These are phyloP conservation scores for Hetaerina titia DNA, from an alignment of 2,888 invertebrate genomes.

Conservation along the genomic window DNA sequence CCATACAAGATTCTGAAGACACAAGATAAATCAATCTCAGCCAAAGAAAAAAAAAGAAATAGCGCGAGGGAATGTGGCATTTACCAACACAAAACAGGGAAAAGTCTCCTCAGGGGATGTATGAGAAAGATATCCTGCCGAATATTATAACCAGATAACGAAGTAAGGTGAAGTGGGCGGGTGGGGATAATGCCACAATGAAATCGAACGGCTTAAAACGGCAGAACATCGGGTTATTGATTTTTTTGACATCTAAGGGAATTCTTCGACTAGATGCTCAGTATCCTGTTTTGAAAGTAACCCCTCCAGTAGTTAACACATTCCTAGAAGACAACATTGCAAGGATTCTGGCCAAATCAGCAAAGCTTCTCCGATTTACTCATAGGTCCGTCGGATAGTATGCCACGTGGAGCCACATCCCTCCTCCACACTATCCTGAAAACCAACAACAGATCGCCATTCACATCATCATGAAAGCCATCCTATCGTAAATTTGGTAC, in stretches of 20 bases:
- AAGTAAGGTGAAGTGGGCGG: background rate
- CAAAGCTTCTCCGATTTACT: too few species aligned
- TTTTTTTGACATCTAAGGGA: background rate
- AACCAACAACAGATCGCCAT: too few species aligned
- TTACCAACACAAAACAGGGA: background rate
- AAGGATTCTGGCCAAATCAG: too few species aligned
- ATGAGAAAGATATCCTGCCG: background rate
- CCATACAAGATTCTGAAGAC: slow-evolving; percentile 22
- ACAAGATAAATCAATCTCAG: slow-evolving; percentile 31
- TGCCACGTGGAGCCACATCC: too few species aligned
- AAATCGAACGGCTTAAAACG: background rate
- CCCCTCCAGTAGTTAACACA: too few species aligned
- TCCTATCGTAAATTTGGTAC: too few species aligned
- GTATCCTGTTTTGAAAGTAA: too few species aligned
- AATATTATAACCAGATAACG: background rate
- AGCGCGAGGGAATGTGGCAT: background rate
- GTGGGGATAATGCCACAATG: background rate
- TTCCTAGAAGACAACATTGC: too few species aligned
- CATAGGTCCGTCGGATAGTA: too few species aligned
- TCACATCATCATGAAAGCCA: too few species aligned
- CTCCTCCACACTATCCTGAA: too few species aligned
- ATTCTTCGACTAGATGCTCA: background rate
- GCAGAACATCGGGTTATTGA: background rate
- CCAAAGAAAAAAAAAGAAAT: slow-evolving; percentile 23
- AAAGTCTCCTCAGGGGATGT: background rate